Conservation (phyloP, 1,140 invertebrate species). For the Polypedilum vanderplanki region DNA sequence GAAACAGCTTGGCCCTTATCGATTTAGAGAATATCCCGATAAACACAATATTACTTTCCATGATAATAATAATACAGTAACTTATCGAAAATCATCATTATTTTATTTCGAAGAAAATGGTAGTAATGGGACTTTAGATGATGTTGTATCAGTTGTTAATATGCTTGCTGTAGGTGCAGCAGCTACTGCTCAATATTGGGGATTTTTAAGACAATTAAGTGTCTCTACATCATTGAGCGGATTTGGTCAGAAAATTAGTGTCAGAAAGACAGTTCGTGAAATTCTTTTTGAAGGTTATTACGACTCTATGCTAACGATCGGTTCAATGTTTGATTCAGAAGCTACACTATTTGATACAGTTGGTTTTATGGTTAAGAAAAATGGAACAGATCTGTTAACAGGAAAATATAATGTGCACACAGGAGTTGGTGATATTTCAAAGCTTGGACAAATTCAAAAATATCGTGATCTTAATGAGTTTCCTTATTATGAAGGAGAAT, state of each 20-base stretch:
- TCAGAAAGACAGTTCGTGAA: slow-evolving; percentile 59
- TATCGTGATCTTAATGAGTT: slow-evolving; percentile 63
- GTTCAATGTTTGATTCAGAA: slow-evolving; percentile 45
- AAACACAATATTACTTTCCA: slow-evolving; percentile 66
- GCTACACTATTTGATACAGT: slow-evolving; percentile 60
- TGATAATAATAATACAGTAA: slow-evolving; percentile 68
- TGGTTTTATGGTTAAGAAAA: slow-evolving; percentile 74
- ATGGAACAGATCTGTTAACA: slow-evolving; percentile 62
- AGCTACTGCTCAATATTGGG: slow-evolving; percentile 52
- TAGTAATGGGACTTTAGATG: slow-evolving; percentile 67
- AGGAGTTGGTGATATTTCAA: slow-evolving; percentile 50
- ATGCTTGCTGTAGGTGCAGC: slow-evolving; percentile 63
- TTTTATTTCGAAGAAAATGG: slow-evolving; percentile 67
- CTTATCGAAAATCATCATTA: slow-evolving; percentile 63
- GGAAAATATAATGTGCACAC: slow-evolving; percentile 68
- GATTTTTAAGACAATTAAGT: slow-evolving; percentile 47
- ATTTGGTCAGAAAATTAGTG: slow-evolving; percentile 48
- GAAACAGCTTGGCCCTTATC: slow-evolving; percentile 65
- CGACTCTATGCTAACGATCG: slow-evolving; percentile 61
- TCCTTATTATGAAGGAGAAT: slow-evolving; percentile 52
- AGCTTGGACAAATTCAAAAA: slow-evolving; percentile 57
- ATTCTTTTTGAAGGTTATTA: slow-evolving; percentile 70
- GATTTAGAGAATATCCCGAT: slow-evolving; percentile 57
- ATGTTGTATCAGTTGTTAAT: slow-evolving; percentile 74
- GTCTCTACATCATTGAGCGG: slow-evolving; percentile 50